Base-by-base conservation (phyloP, 2,797 vertebrate species). In the Cirrhinus molitorella region DNA sequence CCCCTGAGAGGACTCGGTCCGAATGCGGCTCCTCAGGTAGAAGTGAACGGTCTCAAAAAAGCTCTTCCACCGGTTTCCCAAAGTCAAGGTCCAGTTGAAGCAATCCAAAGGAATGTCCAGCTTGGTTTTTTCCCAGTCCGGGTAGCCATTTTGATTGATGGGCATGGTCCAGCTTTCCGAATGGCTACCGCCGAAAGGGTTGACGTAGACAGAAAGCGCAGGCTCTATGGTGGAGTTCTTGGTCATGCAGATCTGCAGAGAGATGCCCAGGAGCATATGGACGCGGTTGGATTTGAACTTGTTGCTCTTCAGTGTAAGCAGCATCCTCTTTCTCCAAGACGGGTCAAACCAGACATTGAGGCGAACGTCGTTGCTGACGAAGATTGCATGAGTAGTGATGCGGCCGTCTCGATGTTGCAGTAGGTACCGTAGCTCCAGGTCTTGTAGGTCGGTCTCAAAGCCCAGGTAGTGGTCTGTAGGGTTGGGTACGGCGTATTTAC, bases 81-180 rank as follows among this genome's bases (percentile, higher is more conserved):
- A 93, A 11, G 95, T 96, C 91, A 99, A 92, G 0, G 97, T 97
- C 97, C 98, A 99, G 94, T 99, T 99, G 72, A 96, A 97, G 85
- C 98, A 99, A 94, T 98, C 96, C 89, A 97, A 89, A 0, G 96
- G 96, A 63, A 96, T 95, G 90, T 97, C 96, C 90, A 98, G 88
- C 67, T 94, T 97, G 93, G 93, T 96, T 91, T 96, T 95, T 89
- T 98, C 96, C 98, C 98, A 99, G 94, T 97, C 96, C 2, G 98
- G 97, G 89, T 97, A 99, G 88, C 94, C 94, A 5, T 96, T 96
- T 90, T 98, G 97, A 53, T 95, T 96, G 75, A 99, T 93, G 43
- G 98, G 98, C 97, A 99, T 96, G 83, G 96, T 97, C 98, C 98
- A 99, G 94, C 98, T 99, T 93, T 99, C 98, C 0, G 98, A 98